Percentiles rank a stretch among this genome's conserved stretches.
Evolutionary conservation across 2,888 invertebrate genomes (phyloP).

Genomic region (Malthinus flaveolus): DNA sequence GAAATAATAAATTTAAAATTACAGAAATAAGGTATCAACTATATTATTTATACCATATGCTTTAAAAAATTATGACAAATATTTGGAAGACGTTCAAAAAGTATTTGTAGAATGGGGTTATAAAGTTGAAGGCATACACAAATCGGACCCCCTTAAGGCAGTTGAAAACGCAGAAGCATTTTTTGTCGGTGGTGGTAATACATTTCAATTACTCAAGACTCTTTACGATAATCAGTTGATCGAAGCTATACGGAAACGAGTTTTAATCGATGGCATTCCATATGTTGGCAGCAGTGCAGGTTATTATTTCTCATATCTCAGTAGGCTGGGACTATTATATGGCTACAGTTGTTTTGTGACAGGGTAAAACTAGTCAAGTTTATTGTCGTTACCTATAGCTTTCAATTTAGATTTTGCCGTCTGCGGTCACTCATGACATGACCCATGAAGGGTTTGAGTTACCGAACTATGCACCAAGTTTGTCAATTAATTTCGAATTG

Average conservation of each 20-base stretch:
- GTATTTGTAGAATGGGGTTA: conserved; percentile 70
- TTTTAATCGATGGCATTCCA: conserved; percentile 55
- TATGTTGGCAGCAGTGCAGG: conserved; percentile 41
- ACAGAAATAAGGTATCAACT: conserved; percentile 65
- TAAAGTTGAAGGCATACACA: conserved; percentile 68
- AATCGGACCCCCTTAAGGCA: conserved; percentile 60
- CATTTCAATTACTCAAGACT: conserved; percentile 71
- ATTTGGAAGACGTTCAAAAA: conserved; percentile 63
- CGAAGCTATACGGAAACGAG: conserved; percentile 63
- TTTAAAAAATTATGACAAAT: conserved; percentile 65
- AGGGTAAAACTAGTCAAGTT: too few relatives aligned
- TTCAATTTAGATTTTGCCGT: too few relatives aligned
- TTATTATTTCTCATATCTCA: neutral
- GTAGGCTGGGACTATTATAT: too few relatives aligned
- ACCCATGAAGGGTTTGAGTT: too few relatives aligned
- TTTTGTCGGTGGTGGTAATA: conserved; percentile 82
- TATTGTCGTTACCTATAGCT: too few relatives aligned
- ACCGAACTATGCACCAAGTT: too few relatives aligned
- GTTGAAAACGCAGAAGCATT: conserved; percentile 68
- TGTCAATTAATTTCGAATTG: too few relatives aligned
- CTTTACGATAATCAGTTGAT: conserved; percentile 71
- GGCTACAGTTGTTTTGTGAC: too few relatives aligned
- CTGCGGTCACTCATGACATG: too few relatives aligned
- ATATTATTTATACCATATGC: conserved; percentile 79
- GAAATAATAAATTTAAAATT: conserved; percentile 38